phyloP scores from a whole-genome alignment of 2,797 vertebrate genomes.

The Coilia nasus region DNA sequence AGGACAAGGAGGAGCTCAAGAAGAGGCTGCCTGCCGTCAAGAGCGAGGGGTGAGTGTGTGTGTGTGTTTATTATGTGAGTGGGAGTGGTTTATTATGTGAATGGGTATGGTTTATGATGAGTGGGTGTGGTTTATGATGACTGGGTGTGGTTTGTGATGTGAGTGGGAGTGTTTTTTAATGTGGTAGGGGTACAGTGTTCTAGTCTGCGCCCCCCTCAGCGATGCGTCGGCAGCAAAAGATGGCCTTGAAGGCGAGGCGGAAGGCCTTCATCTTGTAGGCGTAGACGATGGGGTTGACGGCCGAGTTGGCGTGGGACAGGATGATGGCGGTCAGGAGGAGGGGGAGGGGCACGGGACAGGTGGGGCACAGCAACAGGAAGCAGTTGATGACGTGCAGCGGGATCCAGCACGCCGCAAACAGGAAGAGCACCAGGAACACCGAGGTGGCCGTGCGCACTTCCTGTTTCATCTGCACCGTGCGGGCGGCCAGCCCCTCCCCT shows the following conservation, averaged over 20 bases:
- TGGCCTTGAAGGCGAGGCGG: slow-evolving; percentile 73
- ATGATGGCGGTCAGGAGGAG: slow-evolving; percentile 76
- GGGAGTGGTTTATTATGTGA: no score
- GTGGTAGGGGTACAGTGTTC: not conserved
- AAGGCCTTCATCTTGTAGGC: slow-evolving; percentile 78
- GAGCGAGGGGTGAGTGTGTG: slow-evolving; percentile 84
- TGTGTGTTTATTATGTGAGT: not conserved
- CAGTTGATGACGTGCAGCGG: slow-evolving; percentile 80
- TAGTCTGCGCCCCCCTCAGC: no score
- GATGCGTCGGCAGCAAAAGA: slow-evolving; percentile 63
- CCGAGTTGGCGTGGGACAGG: slow-evolving; percentile 80
- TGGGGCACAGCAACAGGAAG: slow-evolving; percentile 73
- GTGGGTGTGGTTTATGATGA: slow-evolving; percentile 55
- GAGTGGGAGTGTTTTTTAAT: not conserved
- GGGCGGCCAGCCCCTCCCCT: slow-evolving; percentile 32
- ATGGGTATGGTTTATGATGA: no score
- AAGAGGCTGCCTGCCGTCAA: slow-evolving; percentile 86
- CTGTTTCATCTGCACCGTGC: slow-evolving; percentile 50
- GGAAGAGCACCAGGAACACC: slow-evolving; percentile 79
- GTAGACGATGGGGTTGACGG: slow-evolving; percentile 75
- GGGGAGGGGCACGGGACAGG: slow-evolving; percentile 67
- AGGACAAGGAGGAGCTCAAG: slow-evolving; percentile 92
- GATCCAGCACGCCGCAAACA: slow-evolving; percentile 80
- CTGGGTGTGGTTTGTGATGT: slow-evolving; percentile 49
- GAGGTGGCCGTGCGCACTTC: slow-evolving; percentile 77